Base-by-base conservation (phyloP, 2,797 vertebrate species). In the Myotis planiceps region DNA sequence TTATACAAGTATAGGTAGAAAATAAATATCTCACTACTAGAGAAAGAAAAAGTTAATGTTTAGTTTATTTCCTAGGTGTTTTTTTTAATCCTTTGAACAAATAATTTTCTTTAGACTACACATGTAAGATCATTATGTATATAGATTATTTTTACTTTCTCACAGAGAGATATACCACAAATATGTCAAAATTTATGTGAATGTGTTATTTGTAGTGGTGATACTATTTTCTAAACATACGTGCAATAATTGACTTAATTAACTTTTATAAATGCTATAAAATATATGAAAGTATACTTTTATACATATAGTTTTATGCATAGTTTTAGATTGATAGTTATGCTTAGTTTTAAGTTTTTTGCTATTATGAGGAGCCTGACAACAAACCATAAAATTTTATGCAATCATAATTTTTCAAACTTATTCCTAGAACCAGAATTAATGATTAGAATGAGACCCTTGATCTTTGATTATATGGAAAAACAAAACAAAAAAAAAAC, bases 171-270 rank as follows among this genome's bases (percentile, higher is more conserved):
- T 88, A 71, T 65, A 69, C 37, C n/a, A 71, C 23, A 1, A 88
- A 81, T 85, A 84, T 55, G 49, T 58, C n/a, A 87, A 92, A 69
- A 84, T 80, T 49, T 51, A 84, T 65, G 74, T 81, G 9, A 81
- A 58, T 45, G 5, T 88, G 6, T 69, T 92, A 58, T 66, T 55
- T 82, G 18, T 19, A 66, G 51, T 63, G 16, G 27, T 8, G 12
- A 29, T 4, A 68, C 15, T 75, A 32, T 63, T 76, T 23, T 72
- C 34, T 63, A 58, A 80, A 65, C n/a, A 65, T 63, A 47, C 21
- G 18, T 81, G 29, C 58, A 65, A 65, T 15, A 37, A 47, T 32
- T 81, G 5, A 81, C 63, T 80, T 63, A 63, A 47, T 81, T 81
- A 81, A 47, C 39, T 19, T 63, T 80, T 45, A 63, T 45, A 63